Evolutionary conservation across 2,113 vertebrate species (phyloP).

Genomic region (Toxostoma redivivum): DNA sequence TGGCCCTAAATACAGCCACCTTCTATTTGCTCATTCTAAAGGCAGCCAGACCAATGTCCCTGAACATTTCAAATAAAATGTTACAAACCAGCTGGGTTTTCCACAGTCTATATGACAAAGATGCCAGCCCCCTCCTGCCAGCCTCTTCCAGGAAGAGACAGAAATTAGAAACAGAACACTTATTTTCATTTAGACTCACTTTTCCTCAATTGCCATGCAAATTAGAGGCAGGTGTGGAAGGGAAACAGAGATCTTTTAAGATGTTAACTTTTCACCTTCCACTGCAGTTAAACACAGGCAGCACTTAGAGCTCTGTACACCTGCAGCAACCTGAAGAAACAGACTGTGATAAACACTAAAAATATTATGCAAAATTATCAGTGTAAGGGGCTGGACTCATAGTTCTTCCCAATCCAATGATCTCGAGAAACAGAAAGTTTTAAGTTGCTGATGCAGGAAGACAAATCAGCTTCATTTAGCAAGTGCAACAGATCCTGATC

Average conservation of each 20-base stretch:
- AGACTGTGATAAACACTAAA: neutral
- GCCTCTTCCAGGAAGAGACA: neutral
- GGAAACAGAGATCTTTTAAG: neutral
- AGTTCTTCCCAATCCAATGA: neutral
- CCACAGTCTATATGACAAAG: fast-evolving
- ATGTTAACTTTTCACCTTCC: neutral
- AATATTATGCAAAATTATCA: neutral
- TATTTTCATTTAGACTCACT: neutral
- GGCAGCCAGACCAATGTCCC: neutral
- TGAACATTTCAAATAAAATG: neutral
- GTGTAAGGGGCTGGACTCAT: neutral
- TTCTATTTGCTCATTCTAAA: neutral
- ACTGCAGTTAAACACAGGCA: neutral
- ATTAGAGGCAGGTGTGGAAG: neutral
- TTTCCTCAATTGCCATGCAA: neutral
- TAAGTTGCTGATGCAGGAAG: neutral
- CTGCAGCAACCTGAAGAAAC: neutral
- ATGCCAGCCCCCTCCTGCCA: neutral
- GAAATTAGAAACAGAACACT: neutral
- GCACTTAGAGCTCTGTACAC: neutral
- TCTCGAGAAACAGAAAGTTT: neutral
- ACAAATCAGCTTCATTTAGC: neutral
- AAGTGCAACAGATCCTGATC: neutral
- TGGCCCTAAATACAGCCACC: neutral
- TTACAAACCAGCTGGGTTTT: neutral